Conservation (phyloP, 2,888 invertebrate genomes). For the Luffia ferchaultella region DNA sequence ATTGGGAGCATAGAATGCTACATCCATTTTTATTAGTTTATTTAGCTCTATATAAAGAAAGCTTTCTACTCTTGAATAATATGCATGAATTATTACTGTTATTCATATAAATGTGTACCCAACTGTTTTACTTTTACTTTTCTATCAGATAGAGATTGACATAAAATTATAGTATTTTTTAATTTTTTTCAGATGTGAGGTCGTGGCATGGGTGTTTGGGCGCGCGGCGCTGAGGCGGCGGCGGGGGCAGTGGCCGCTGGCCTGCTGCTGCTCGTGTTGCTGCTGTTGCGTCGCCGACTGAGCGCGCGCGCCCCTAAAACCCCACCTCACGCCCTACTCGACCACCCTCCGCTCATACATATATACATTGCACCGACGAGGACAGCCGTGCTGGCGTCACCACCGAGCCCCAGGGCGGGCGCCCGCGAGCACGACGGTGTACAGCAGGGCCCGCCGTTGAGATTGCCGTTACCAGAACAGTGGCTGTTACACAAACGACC, state of each 20-base stretch:
- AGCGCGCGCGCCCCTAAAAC: constrained; percentile 20
- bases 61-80: no score
- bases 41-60: no score
- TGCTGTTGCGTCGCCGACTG: constrained; percentile 55
- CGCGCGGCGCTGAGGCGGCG: constrained; percentile 42
- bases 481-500: constrained; percentile 46
- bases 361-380: constrained; percentile 18
- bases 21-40: no score
- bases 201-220: constrained; percentile 2
- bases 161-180: no score
- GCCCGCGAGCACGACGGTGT: constrained; percentile 7
- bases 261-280: constrained; percentile 40
- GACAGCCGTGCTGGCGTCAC: constrained; percentile 16
- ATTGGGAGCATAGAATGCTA: no score
- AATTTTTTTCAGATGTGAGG: constrained; percentile 6
- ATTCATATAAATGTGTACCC: no score
- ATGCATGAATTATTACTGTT: no score
- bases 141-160: no score
- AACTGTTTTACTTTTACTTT: no score
- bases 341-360: constrained; percentile 9
- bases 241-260: constrained; percentile 49
- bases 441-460: constrained; percentile 23
- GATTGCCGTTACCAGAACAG: constrained; percentile 49
- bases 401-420: constrained; percentile 15
- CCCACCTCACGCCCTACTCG: neutral